Percentiles rank a stretch among this genome's conserved stretches.
These are phyloP conservation scores for Bolinopsis microptera DNA, from an alignment of 37 sponge, comb jelly and placozoan genomes.

Conservation along the genomic window DNA sequence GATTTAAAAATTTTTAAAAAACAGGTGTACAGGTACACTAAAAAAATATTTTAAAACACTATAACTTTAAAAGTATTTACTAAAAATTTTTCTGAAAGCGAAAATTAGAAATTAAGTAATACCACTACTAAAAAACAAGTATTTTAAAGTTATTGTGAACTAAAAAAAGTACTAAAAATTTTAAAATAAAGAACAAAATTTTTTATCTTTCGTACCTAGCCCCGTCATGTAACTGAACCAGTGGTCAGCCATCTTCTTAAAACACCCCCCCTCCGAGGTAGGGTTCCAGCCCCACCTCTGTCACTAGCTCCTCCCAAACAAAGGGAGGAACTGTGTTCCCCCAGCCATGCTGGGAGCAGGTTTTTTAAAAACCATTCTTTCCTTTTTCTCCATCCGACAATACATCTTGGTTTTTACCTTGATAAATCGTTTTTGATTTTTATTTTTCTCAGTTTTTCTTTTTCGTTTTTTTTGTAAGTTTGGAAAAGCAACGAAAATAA, in stretches of 20 bases:
- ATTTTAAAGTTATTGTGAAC: too few species aligned
- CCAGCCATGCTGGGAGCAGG: conserved; percentile 72
- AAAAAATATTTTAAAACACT: too few species aligned
- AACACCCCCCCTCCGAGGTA: conserved; percentile 82
- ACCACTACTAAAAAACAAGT: too few species aligned
- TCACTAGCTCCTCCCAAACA: conserved; percentile 94
- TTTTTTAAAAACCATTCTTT: conserved; percentile 71
- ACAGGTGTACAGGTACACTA: too few species aligned
- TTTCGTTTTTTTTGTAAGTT: not conserved
- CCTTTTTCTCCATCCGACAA: conserved; percentile 73
- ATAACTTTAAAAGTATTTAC: too few species aligned
- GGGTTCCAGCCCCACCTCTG: conserved; percentile 88
- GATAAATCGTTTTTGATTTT: too few species aligned
- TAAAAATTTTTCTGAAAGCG: too few species aligned
- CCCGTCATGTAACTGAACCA: conserved; percentile 69
- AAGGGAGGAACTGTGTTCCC: conserved; percentile 73
- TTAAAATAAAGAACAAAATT: too few species aligned
- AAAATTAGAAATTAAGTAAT: too few species aligned
- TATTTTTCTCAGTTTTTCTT: not conserved
- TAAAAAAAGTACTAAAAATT: too few species aligned
- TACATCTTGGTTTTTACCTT: conserved; percentile 68
- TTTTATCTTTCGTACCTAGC: too few species aligned
- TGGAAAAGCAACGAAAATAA: not conserved
- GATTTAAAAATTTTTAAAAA: too few species aligned
- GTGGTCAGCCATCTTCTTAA: conserved; percentile 77